Percentiles rank a stretch among this genome's conserved stretches.
Evolutionary conservation across 1,140 invertebrate genomes (phyloP).

Genomic region (Drosophila albomicans): DNA sequence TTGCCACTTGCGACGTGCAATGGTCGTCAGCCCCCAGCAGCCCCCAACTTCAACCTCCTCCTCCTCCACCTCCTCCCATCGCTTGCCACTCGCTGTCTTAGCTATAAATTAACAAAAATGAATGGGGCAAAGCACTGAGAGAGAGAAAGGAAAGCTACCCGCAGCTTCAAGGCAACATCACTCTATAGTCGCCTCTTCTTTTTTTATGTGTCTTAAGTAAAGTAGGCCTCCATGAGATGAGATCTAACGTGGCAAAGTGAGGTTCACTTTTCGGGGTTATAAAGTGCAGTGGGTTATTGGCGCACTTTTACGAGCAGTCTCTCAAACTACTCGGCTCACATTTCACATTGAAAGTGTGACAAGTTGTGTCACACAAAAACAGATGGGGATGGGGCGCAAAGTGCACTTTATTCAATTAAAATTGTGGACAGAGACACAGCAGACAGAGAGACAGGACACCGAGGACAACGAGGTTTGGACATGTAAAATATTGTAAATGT

Average conservation of each 20-base stretch:
- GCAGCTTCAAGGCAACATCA: slow-evolving; percentile 3
- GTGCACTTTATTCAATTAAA: slow-evolving; percentile 82
- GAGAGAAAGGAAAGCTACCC: not conserved
- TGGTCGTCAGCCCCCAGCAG: slow-evolving; percentile 37
- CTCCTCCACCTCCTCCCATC: not conserved
- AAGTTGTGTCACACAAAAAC: slow-evolving; percentile 48
- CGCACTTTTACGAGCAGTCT: slow-evolving; percentile 71
- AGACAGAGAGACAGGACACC: not conserved
- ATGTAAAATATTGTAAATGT: slow-evolving; percentile 71
- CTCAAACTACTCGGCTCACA: slow-evolving; percentile 16
- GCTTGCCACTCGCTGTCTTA: slow-evolving; percentile 45
- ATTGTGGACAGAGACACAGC: slow-evolving; percentile 40
- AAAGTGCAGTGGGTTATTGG: slow-evolving; percentile 81
- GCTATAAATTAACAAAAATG: slow-evolving; percentile 82
- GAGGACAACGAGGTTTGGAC: not conserved
- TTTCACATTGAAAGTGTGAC: slow-evolving; percentile 77
- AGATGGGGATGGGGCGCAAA: slow-evolving; percentile 40
- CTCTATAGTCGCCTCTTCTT: slow-evolving; percentile 34
- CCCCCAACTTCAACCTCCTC: not conserved
- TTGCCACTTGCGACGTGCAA: slow-evolving; percentile 81
- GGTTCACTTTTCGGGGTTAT: slow-evolving; percentile 31
- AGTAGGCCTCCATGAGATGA: slow-evolving; percentile 46
- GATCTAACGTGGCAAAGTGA: not conserved
- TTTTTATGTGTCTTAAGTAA: slow-evolving; percentile 57
- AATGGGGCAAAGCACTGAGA: slow-evolving; percentile 41